phyloP scores from a whole-genome alignment of 2,797 vertebrate genomes.

The Graptemys geographica region DNA sequence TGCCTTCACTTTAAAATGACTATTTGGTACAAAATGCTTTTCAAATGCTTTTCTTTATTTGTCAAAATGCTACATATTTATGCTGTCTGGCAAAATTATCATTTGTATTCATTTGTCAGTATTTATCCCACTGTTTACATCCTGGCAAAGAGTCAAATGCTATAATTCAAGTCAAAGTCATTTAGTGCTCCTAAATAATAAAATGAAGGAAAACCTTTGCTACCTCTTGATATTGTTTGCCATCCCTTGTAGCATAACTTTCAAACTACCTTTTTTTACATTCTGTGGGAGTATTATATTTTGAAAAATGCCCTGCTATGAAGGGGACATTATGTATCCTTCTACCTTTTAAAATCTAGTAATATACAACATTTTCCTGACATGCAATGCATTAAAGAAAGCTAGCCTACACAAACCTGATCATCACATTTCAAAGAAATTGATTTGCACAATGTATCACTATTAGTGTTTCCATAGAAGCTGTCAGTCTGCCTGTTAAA shows the following conservation, averaged over 20 bases:
- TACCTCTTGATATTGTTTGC: background rate
- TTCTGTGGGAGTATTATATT: background rate
- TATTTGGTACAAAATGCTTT: constrained; percentile 32
- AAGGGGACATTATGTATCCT: background rate
- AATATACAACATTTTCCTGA: constrained; percentile 27
- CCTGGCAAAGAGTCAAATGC: background rate
- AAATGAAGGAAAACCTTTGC: background rate
- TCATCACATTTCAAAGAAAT: background rate
- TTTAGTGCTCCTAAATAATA: constrained; percentile 44
- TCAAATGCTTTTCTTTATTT: constrained; percentile 55
- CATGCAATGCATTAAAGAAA: background rate
- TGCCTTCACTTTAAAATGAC: constrained; percentile 31
- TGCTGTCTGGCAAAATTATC: constrained; percentile 39
- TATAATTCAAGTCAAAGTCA: constrained; percentile 44
- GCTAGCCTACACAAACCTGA: background rate
- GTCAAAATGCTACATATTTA: constrained; percentile 4
- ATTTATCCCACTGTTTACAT: background rate
- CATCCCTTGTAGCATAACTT: background rate
- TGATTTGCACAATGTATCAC: constrained; percentile 36
- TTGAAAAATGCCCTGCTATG: background rate
- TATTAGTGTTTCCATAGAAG: constrained; percentile 26
- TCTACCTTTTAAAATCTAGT: constrained; percentile 6
- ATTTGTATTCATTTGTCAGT: constrained; percentile 46
- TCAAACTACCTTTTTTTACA: background rate
- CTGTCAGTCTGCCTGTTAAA: constrained; percentile 49